Evolutionary conservation across 2,797 vertebrate species (phyloP).

Genomic region (Mycteria americana): DNA sequence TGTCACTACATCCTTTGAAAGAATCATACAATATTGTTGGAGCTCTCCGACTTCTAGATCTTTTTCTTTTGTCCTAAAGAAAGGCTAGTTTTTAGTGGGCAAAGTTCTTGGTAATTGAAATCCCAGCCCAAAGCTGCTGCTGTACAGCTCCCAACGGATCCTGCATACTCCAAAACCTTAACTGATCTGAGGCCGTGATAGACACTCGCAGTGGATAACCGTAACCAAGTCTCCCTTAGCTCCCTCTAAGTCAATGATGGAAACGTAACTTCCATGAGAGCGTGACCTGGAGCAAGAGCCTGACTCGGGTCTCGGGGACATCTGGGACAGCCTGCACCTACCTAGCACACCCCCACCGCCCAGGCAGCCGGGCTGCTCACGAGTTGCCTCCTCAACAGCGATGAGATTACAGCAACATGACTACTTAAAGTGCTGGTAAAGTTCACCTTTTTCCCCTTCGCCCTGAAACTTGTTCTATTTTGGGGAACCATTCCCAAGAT

Average conservation of each 20-base stretch:
- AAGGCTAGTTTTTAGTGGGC: background rate
- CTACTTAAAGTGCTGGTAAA: background rate
- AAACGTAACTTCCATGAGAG: background rate
- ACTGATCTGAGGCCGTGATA: background rate
- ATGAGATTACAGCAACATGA: background rate
- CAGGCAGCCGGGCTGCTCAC: background rate
- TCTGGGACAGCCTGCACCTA: background rate
- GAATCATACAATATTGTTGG: background rate
- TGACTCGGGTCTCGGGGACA: background rate
- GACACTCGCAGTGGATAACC: background rate
- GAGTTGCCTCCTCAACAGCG: fast-evolving
- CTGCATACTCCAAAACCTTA: background rate
- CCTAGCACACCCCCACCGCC: background rate
- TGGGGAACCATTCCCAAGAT: background rate
- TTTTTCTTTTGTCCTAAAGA: background rate
- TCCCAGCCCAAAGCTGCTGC: background rate
- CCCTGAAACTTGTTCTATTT: background rate
- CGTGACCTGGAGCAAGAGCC: background rate
- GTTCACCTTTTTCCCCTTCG: background rate
- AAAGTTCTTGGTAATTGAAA: background rate
- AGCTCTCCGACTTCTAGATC: background rate
- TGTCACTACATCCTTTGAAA: background rate
- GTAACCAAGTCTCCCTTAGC: background rate
- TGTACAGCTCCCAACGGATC: background rate
- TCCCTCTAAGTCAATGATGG: background rate